phyloP scores from a whole-genome alignment of 2,797 vertebrate species.

The Meriones psammophilus region DNA sequence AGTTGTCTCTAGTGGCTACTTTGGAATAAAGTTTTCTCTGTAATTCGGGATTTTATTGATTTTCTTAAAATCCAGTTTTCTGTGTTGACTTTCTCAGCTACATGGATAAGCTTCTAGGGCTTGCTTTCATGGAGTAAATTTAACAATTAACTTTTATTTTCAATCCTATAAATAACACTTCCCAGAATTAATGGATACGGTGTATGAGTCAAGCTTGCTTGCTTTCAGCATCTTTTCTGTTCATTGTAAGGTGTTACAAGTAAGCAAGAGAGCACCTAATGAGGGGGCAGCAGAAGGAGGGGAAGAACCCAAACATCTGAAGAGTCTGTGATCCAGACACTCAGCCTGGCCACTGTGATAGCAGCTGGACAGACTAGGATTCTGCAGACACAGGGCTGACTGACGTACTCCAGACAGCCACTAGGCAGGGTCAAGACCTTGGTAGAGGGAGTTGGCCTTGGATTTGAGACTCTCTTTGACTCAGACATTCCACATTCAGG shows the following conservation, averaged over 20 bases:
- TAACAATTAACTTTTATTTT: constrained; percentile 50
- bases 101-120: background rate
- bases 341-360: background rate
- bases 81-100: background rate
- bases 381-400: background rate
- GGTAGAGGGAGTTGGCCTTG: background rate
- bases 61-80: constrained; percentile 56
- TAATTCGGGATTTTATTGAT: constrained; percentile 53
- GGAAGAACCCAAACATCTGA: background rate
- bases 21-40: constrained; percentile 34
- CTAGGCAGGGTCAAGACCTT: background rate
- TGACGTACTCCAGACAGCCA: background rate
- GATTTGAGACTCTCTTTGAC: background rate
- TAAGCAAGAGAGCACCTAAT: background rate
- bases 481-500: constrained; percentile 31
- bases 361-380: background rate
- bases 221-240: background rate
- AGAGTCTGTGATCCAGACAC: background rate
- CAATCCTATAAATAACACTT: constrained; percentile 50
- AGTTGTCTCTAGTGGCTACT: background rate
- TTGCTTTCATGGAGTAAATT: constrained; percentile 23
- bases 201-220: background rate
- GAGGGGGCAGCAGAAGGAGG: background rate
- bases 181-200: background rate
- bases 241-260: constrained; percentile 16